These are phyloP conservation scores for Xenops minutus DNA, from an alignment of 2,797 vertebrate genomes.

Conservation along the genomic window DNA sequence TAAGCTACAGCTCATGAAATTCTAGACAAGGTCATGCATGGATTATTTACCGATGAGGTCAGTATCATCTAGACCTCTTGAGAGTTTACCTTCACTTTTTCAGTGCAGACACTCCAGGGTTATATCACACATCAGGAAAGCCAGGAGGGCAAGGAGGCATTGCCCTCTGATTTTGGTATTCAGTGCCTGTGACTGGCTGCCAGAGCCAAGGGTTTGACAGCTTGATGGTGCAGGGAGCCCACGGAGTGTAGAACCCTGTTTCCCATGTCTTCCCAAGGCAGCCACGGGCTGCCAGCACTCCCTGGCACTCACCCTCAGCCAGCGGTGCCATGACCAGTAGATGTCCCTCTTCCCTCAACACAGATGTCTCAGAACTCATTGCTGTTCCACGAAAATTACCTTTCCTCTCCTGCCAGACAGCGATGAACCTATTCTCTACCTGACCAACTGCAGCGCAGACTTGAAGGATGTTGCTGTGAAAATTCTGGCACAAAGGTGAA, in stretches of 20 bases:
- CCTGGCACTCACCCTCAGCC: background rate
- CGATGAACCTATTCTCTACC: background rate
- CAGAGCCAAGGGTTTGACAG: background rate
- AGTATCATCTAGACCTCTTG: background rate
- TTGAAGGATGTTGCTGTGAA: background rate
- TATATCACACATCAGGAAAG: background rate
- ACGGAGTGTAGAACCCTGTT: accelerated
- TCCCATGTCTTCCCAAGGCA: background rate
- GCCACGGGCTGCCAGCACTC: background rate
- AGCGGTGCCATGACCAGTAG: background rate
- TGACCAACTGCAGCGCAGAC: background rate
- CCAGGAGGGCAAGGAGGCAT: background rate
- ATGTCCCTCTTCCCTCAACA: background rate
- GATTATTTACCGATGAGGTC: background rate
- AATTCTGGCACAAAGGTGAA: background rate
- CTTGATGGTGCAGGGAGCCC: background rate
- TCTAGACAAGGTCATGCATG: background rate
- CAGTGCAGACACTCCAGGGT: background rate
- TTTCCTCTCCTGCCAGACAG: accelerated
- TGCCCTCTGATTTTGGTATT: background rate
- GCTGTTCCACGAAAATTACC: background rate
- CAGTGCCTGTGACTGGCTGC: background rate
- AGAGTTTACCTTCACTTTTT: background rate
- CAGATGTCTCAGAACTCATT: background rate
- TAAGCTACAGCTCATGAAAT: background rate